Conservation (phyloP, 2,888 invertebrate species). For the Tetragonula carbonaria region DNA sequence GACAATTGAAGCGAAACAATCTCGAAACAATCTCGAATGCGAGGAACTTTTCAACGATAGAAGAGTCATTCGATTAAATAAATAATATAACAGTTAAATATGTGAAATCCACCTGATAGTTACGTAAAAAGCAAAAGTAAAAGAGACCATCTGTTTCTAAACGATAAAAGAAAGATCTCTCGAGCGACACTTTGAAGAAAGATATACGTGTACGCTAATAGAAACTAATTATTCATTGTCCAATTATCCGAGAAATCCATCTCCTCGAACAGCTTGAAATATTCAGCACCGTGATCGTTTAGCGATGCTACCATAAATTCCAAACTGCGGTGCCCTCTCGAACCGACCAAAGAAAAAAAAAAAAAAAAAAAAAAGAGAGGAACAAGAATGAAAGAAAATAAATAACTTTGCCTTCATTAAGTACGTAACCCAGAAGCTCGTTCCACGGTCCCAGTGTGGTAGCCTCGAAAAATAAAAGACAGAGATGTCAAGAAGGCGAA, state of each 20-base stretch:
- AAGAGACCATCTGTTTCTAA: no score
- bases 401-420: not conserved
- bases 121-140: no score
- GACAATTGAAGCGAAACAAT: no score
- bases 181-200: no score
- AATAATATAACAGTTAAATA: no score
- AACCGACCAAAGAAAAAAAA: not conserved
- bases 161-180: no score
- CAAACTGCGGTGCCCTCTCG: not conserved
- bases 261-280: not conserved
- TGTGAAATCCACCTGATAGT: no score
- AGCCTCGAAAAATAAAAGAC: conserved; percentile 31
- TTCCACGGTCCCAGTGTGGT: not conserved
- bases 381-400: not conserved
- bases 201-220: no score
- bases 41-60: no score
- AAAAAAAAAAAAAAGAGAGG: conserved; percentile 10
- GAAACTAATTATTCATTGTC: not conserved
- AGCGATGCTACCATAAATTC: not conserved
- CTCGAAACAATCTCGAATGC: no score
- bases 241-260: no score
- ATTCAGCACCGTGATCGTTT: not conserved
- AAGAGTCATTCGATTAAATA: no score
- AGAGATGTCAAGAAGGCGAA: conserved; percentile 8
- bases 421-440: conserved; percentile 38